Conservation (phyloP, 2,888 invertebrate species). For the Catocala fraxini region DNA sequence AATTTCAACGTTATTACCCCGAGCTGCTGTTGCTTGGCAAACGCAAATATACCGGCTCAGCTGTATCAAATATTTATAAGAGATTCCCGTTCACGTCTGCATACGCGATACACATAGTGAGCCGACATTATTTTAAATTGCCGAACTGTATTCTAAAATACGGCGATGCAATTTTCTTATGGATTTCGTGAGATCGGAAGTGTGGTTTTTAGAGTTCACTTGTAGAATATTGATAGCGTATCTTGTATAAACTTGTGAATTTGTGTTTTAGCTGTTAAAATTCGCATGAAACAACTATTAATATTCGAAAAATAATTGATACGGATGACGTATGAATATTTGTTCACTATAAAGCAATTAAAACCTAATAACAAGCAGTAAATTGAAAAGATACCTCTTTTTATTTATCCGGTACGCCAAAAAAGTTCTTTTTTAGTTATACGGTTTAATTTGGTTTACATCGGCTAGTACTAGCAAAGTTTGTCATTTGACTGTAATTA, state of each 20-base stretch:
- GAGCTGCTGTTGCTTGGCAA: slow-evolving; percentile 52
- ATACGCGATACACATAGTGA: slow-evolving; percentile 62
- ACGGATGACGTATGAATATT: no score
- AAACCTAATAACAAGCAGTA: no score
- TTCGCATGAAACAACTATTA: not conserved
- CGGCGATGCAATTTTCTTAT: slow-evolving; percentile 58
- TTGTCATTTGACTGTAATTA: no score
- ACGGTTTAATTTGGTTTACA: no score
- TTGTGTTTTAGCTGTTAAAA: not conserved
- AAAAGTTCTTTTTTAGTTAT: no score
- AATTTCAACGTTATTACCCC: slow-evolving; percentile 66
- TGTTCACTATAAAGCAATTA: no score
- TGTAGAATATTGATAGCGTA: not conserved
- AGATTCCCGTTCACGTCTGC: slow-evolving; percentile 67
- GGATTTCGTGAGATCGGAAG: slow-evolving; percentile 28
- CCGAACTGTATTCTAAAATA: slow-evolving; percentile 48
- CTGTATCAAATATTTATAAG: slow-evolving; percentile 80
- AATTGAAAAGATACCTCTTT: no score
- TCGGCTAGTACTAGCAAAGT: no score
- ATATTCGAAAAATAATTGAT: no score
- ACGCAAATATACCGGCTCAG: slow-evolving; percentile 70
- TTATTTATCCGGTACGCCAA: no score
- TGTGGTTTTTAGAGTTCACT: slow-evolving; percentile 14
- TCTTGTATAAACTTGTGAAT: not conserved
- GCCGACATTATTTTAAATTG: slow-evolving; percentile 65